A percentile compares a stretch with the other conserved stretches of the same genome.
phyloP scores from a whole-genome alignment of 2,888 invertebrate genomes.

The Dastarcus helophoroides region DNA sequence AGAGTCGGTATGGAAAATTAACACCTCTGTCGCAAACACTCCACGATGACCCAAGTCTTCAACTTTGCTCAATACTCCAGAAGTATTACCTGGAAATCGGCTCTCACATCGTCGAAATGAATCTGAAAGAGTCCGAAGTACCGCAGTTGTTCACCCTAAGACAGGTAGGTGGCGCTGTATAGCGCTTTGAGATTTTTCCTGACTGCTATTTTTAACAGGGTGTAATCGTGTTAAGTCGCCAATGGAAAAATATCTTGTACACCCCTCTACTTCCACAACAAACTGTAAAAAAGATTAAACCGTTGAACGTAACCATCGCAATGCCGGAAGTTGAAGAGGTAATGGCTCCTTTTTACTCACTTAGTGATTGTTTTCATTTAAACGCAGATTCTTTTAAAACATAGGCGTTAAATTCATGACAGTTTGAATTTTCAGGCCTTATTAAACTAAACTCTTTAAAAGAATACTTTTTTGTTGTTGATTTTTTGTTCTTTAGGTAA shows the following conservation, averaged over 20 bases:
- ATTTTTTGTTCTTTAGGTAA: slow-evolving; percentile 22
- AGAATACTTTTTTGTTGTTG: too few relatives aligned
- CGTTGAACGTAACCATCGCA: slow-evolving; percentile 81
- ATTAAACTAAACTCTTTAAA: too few relatives aligned
- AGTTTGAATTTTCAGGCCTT: too few relatives aligned
- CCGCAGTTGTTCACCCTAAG: slow-evolving; percentile 80
- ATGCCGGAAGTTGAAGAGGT: slow-evolving; percentile 75
- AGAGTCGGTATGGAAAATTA: slow-evolving; percentile 85
- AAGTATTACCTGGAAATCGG: slow-evolving; percentile 72
- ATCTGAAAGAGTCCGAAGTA: slow-evolving; percentile 70
- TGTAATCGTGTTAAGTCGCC: slow-evolving; percentile 88
- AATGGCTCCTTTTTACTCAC: slow-evolving; percentile 18
- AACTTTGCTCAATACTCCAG: slow-evolving; percentile 79
- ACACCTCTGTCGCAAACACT: slow-evolving; percentile 81
- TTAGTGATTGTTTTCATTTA: too few relatives aligned
- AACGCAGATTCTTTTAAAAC: too few relatives aligned
- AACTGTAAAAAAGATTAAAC: slow-evolving; percentile 76
- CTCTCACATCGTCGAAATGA: slow-evolving; percentile 66
- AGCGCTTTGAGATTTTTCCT: slow-evolving; percentile 9
- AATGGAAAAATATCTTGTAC: slow-evolving; percentile 94
- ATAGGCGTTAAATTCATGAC: too few relatives aligned
- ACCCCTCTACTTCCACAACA: slow-evolving; percentile 76
- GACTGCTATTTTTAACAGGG: slow-evolving; percentile 58
- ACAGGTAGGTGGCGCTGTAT: slow-evolving; percentile 56
- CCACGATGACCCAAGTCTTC: slow-evolving; percentile 92